phyloP scores from a whole-genome alignment of 2,113 vertebrate genomes.

The Aix galericulata region DNA sequence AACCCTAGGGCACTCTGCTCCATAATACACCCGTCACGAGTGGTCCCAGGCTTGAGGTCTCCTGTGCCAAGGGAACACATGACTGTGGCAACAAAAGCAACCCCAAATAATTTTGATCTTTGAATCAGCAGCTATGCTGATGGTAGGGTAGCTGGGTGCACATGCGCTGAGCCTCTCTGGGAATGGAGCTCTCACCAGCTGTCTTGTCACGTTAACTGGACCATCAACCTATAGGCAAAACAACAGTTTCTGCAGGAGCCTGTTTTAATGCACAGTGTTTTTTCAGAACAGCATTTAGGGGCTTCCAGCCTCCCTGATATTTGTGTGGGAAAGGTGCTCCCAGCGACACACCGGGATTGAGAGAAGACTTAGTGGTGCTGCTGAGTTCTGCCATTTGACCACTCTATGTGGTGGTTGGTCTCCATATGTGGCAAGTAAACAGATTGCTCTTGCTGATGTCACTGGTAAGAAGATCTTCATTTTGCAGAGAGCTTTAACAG shows the following conservation, averaged over 20 bases:
- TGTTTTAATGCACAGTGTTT: background rate
- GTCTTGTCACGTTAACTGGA: background rate
- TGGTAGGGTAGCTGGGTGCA: background rate
- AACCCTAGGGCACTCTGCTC: accelerated
- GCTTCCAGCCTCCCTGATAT: background rate
- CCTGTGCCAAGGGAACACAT: background rate
- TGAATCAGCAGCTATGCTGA: background rate
- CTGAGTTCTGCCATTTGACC: background rate
- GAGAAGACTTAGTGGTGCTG: background rate
- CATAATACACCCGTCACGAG: background rate
- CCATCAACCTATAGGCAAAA: background rate
- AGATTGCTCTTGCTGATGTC: background rate
- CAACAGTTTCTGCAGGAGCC: background rate
- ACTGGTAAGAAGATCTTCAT: background rate
- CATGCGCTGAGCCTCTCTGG: background rate
- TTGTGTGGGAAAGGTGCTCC: background rate
- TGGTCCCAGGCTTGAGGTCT: background rate
- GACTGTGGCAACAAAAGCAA: background rate
- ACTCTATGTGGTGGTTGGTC: background rate
- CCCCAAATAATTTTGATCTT: background rate
- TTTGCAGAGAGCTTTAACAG: background rate
- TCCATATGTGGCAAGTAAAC: background rate
- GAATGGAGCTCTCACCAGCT: background rate
- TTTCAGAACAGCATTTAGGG: background rate
- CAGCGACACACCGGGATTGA: background rate